phyloP scores from a whole-genome alignment of 2,113 vertebrate species.

The Heteronetta atricapilla region DNA sequence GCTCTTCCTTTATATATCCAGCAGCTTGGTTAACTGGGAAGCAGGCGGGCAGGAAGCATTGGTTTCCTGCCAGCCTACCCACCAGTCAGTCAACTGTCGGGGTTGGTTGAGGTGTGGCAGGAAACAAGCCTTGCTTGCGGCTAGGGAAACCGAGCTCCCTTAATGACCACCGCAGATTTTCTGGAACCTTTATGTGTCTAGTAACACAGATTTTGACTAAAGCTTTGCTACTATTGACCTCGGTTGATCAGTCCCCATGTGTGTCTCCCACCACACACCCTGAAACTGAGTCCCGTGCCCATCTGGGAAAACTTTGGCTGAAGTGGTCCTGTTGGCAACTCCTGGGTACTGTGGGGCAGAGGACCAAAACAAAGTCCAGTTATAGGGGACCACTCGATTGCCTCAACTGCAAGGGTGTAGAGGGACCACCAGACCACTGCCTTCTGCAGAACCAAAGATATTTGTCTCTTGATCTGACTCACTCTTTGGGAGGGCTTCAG shows the following conservation, averaged over 20 bases:
- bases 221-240: not conserved
- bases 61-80: constrained; percentile 11
- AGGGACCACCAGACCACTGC: not conserved
- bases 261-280: not conserved
- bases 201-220: not conserved
- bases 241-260: not conserved
- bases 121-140: not conserved
- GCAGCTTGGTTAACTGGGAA: not conserved
- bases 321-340: not conserved
- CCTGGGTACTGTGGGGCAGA: not conserved
- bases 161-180: not conserved
- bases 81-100: not conserved
- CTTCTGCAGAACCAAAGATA: not conserved
- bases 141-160: not conserved
- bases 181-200: not conserved
- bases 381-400: not conserved
- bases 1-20: not conserved
- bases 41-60: not conserved
- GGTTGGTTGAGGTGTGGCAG: not conserved
- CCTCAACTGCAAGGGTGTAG: not conserved
- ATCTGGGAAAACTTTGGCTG: not conserved
- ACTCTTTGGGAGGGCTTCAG: not conserved
- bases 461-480: not conserved
- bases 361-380: not conserved
- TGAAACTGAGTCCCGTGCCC: not conserved